These are phyloP conservation scores for Helostoma temminkii DNA, from an alignment of 2,797 vertebrate genomes.

Conservation along the genomic window DNA sequence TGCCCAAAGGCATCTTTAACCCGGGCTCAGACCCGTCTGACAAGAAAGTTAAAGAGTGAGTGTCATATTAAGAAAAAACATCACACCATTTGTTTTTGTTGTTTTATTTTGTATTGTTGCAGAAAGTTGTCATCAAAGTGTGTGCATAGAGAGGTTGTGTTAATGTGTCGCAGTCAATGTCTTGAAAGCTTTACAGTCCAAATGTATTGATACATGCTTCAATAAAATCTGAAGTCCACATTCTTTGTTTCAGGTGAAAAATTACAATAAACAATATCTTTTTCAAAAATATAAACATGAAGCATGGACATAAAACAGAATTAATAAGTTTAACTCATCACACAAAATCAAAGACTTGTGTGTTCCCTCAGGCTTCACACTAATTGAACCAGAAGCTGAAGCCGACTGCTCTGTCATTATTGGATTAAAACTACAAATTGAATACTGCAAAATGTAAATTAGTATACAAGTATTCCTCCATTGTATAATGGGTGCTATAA, in stretches of 20 bases:
- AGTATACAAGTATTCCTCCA: neutral
- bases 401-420: neutral
- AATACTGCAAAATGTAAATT: neutral
- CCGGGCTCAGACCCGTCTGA: slow-evolving; percentile 83
- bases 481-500: neutral
- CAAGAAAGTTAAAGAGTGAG: slow-evolving; percentile 90
- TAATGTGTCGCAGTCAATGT: neutral
- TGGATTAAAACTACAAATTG: neutral
- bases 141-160: neutral
- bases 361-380: neutral
- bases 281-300: too few relatives aligned
- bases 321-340: neutral
- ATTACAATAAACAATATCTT: too few relatives aligned
- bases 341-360: neutral
- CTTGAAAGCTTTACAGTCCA: neutral
- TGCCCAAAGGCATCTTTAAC: slow-evolving; percentile 87
- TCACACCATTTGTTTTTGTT: neutral
- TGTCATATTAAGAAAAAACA: slow-evolving; percentile 8
- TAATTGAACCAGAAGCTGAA: neutral
- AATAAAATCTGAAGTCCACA: neutral
- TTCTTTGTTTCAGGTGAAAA: too few relatives aligned
- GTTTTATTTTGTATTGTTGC: neutral
- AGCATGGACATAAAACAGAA: too few relatives aligned
- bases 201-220: neutral
- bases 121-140: neutral